Evolutionary conservation across 2,888 invertebrate species (phyloP).

Genomic region (Crossocerus cetratus): DNA sequence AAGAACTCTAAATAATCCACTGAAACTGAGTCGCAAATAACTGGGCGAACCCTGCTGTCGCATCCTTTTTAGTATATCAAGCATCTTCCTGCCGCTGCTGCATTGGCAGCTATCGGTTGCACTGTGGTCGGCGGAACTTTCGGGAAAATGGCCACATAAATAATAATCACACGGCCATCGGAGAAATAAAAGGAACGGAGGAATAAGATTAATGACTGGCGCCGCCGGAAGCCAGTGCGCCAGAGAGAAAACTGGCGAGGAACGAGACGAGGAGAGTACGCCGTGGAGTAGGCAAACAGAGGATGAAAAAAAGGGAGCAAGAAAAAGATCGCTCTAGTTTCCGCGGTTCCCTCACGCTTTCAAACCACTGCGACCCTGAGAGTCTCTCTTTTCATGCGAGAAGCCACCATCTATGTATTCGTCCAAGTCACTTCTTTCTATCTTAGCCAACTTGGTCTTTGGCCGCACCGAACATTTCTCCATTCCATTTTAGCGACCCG

Average conservation of each 20-base stretch:
- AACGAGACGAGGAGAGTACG: neutral
- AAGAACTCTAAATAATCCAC: no score
- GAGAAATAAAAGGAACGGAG: neutral
- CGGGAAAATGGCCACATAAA: neutral
- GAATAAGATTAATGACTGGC: constrained; percentile 19
- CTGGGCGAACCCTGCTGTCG: no score
- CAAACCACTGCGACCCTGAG: constrained; percentile 51
- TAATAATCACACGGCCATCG: neutral
- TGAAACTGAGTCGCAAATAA: no score
- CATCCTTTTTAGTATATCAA: no score
- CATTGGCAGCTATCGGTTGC: neutral
- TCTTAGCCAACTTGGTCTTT: constrained; percentile 3
- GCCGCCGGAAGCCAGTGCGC: neutral
- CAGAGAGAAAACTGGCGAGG: neutral
- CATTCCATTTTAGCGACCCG: constrained; percentile 13
- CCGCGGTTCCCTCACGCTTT: constrained; percentile 30
- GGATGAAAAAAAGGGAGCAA: constrained; percentile 10
- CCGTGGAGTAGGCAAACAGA: neutral
- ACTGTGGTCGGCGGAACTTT: no score
- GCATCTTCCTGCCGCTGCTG: neutral
- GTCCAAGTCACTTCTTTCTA: constrained; percentile 25
- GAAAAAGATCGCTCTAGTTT: constrained; percentile 51
- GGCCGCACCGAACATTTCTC: constrained; percentile 8
- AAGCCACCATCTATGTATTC: constrained; percentile 43
- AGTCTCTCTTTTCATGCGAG: constrained; percentile 29